These are phyloP conservation scores for Lamellibrachia columna DNA, from an alignment of 2,888 invertebrate species.

Conservation along the genomic window DNA sequence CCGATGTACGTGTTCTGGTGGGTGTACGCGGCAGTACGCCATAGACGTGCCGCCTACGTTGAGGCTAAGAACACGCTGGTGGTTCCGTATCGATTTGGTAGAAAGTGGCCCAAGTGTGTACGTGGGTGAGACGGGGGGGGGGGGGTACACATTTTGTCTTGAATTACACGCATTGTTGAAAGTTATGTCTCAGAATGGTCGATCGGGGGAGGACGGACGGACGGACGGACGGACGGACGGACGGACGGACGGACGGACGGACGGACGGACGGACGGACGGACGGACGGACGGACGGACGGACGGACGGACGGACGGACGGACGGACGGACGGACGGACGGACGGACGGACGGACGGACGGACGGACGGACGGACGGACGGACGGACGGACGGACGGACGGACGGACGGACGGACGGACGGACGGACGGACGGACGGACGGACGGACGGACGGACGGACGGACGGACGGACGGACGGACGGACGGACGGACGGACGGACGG, in stretches of 20 bases:
- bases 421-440: no score
- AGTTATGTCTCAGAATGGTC: not conserved
- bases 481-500: no score
- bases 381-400: not conserved
- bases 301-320: not conserved
- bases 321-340: not conserved
- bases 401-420: no score
- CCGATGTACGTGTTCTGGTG: not conserved
- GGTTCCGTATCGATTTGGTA: not conserved
- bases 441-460: no score
- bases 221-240: not conserved
- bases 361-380: not conserved
- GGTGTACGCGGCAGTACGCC: not conserved
- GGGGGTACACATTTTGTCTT: not conserved
- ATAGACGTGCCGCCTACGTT: not conserved
- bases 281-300: not conserved
- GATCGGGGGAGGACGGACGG: not conserved
- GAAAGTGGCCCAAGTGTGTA: not conserved
- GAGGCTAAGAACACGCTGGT: not conserved
- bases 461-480: no score
- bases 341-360: not conserved
- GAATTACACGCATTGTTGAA: no score
- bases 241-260: not conserved
- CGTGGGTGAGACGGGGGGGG: not conserved
- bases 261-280: not conserved